Evolutionary conservation across 2,888 invertebrate species (phyloP), one percentile per base, ranked within the genome.

Genomic region (Ischnura elegans): DNA sequence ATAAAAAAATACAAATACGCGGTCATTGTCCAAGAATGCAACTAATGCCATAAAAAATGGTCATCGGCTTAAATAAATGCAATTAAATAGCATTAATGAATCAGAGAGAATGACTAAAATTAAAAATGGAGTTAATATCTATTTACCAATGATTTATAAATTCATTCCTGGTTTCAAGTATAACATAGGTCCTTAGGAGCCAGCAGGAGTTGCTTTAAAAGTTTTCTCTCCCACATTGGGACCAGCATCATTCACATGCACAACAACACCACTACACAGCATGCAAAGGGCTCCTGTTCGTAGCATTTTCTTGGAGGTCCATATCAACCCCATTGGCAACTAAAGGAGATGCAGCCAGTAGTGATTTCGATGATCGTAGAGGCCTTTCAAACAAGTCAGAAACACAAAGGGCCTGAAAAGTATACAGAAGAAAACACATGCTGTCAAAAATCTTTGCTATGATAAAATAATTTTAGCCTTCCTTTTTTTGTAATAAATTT

Each of bases 331-430:
- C 90, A 90, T 90, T 90, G n/a, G 10, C 51, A n/a, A 90, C 90
- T 25, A 90, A 55, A 1, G 90, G 90, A 90, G 61, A 3, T n/a
- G 43, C 21, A 16, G 43, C 42, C 29, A 47, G 61, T 45, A 47
- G 90, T 90, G 90, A 61, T 13, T 55, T 90, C 43, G 42, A 43
- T 43, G 61, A 4, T 19, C 36, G 90, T 13, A 47, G n/a, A 43
- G 19, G 61, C n/a, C 61, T 55, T 25, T 43, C 43, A 90, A 90
- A 90, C 43, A 90, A 43, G 61, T 90, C 90, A 90, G 90, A 90
- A 43, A 90, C 90, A 66, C 61, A 90, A 45, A 43, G 43, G 16
- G 90, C 90, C 90, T 90, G 36, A 25, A 90, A 90, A 90, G 43
- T 0, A 10, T 25, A 25, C n/a, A n/a, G n/a, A n/a, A n/a, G n/a